Conservation (phyloP, 2,113 vertebrate species). For the Sinocyclocheilus anshuiensis region DNA sequence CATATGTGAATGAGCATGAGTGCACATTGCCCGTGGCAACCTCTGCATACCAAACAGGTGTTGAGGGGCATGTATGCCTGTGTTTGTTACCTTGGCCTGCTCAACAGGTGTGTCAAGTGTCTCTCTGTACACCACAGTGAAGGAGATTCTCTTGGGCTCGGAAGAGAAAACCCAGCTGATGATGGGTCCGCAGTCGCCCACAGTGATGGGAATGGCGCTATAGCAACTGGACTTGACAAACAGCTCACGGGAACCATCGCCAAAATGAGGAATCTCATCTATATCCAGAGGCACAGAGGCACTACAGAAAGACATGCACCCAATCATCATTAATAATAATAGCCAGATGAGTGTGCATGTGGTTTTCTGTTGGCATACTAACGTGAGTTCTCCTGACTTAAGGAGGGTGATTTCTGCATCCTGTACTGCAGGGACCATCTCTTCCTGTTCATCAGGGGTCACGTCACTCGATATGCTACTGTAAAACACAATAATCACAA, state of each 20-base stretch:
- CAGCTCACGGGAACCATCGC: slow-evolving; percentile 85
- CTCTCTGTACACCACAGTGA: slow-evolving; percentile 87
- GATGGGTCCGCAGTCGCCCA: slow-evolving; percentile 79
- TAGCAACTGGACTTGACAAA: slow-evolving; percentile 91
- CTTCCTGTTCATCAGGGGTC: slow-evolving; percentile 78
- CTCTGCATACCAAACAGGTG: not conserved
- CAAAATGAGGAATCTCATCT: slow-evolving; percentile 84
- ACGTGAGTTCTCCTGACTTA: slow-evolving; percentile 91
- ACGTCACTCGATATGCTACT: slow-evolving; percentile 20
- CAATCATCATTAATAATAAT: not conserved
- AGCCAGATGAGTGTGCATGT: not conserved
- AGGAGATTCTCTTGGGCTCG: slow-evolving; percentile 93
- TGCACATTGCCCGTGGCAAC: not conserved
- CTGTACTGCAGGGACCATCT: slow-evolving; percentile 76
- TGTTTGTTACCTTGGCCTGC: slow-evolving; percentile 82
- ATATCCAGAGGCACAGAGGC: slow-evolving; percentile 80
- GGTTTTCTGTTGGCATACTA: slow-evolving; percentile 62
- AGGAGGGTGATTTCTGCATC: slow-evolving; percentile 90
- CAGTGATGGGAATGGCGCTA: slow-evolving; percentile 82
- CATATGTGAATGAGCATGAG: not conserved
- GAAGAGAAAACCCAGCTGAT: slow-evolving; percentile 96
- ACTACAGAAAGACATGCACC: slow-evolving; percentile 65
- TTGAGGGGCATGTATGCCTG: not conserved
- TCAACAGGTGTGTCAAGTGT: slow-evolving; percentile 77
- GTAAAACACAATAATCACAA: not conserved